phyloP scores from a whole-genome alignment of 1,140 invertebrate genomes.

The Papilio glaucus region DNA sequence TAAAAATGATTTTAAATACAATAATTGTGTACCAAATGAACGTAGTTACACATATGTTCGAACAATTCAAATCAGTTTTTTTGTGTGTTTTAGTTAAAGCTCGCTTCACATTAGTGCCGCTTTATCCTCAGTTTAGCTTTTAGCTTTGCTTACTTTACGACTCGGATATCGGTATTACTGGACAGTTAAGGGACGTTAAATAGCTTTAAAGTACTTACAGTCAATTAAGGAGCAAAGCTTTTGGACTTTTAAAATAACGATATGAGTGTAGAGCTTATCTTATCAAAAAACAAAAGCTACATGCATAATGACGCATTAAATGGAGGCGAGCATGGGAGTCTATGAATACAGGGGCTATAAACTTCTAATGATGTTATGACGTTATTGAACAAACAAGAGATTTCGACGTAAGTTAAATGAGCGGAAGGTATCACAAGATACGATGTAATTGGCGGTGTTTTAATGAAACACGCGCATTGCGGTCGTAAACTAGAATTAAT shows the following conservation, averaged over 20 bases:
- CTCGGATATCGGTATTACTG: conserved; percentile 52
- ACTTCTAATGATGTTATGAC: conserved; percentile 59
- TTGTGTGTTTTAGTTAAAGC: conserved; percentile 26
- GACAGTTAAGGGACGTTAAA: conserved; percentile 51
- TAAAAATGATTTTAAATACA: background rate
- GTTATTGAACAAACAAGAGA: conserved; percentile 67
- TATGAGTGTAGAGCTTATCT: conserved; percentile 66
- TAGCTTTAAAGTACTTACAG: conserved; percentile 61
- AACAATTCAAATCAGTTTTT: conserved; percentile 2
- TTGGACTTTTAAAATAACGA: conserved; percentile 57
- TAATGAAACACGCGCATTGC: conserved; percentile 45
- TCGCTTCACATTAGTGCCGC: conserved; percentile 2
- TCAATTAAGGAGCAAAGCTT: conserved; percentile 70
- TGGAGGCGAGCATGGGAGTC: conserved; percentile 53
- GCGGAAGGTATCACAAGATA: conserved; percentile 47
- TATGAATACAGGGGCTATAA: conserved; percentile 67
- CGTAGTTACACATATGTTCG: background rate
- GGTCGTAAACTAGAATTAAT: conserved; percentile 29
- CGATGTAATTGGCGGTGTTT: conserved; percentile 54
- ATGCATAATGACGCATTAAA: conserved; percentile 70
- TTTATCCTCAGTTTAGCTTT: conserved; percentile 29
- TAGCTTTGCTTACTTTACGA: conserved; percentile 57
- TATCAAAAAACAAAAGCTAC: conserved; percentile 64
- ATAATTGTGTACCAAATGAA: background rate
- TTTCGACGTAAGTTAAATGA: conserved; percentile 49